A percentile compares a stretch with the other conserved stretches of the same genome.
phyloP scores from a whole-genome alignment of 2,888 invertebrate species.

The Parasteatoda lunata region DNA sequence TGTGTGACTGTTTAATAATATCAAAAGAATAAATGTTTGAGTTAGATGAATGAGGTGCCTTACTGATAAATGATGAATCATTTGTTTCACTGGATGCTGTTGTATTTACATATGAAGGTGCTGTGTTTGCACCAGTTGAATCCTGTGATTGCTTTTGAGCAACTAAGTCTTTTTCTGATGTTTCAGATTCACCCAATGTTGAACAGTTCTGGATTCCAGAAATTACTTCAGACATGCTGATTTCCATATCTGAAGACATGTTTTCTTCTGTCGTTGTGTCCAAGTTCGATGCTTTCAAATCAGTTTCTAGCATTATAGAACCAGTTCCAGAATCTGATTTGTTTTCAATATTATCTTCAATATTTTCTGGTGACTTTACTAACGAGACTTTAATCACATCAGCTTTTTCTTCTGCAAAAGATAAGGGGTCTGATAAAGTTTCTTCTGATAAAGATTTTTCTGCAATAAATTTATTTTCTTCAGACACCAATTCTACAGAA shows the following conservation, averaged over 20 bases:
- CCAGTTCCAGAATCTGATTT: not conserved
- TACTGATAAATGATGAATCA: not conserved
- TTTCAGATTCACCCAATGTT: not conserved
- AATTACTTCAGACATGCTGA: not conserved
- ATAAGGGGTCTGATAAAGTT: too few species aligned
- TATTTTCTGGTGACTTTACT: too few species aligned
- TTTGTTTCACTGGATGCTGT: not conserved
- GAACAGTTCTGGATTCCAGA: conserved; percentile 17
- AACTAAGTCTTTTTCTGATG: not conserved
- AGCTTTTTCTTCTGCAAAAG: too few species aligned
- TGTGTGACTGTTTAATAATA: not conserved
- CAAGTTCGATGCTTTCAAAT: not conserved
- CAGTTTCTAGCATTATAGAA: not conserved
- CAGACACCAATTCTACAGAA: not conserved
- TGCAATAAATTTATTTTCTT: conserved; percentile 10
- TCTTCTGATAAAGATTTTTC: not conserved
- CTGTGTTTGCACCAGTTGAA: not conserved
- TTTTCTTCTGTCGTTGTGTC: not conserved
- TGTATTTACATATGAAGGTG: conserved; percentile 22
- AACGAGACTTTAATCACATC: too few species aligned
- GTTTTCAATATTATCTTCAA: not conserved
- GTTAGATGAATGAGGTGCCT: not conserved
- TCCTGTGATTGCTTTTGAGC: conserved; percentile 27
- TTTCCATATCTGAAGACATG: not conserved
- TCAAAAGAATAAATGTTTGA: not conserved